Evolutionary conservation across 2,888 invertebrate species (phyloP).

Genomic region (Globia sparganii): DNA sequence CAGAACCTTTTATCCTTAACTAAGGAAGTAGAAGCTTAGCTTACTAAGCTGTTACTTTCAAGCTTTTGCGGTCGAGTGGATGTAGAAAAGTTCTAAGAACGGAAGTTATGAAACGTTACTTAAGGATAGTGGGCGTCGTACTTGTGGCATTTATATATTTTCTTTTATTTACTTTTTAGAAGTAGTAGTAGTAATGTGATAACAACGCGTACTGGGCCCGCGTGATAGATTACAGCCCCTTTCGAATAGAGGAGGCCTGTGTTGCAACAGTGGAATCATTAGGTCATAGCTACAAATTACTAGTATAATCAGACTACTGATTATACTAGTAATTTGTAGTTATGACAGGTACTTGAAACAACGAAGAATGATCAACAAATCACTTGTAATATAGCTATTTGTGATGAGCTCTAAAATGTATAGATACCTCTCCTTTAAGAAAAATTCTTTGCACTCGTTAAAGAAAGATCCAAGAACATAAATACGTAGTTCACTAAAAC

Average conservation of each 20-base stretch:
- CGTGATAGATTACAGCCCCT: not conserved
- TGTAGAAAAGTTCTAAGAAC: slow-evolving; percentile 44
- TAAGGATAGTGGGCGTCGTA: slow-evolving; percentile 12
- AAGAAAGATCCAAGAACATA: not conserved
- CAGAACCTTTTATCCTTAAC: slow-evolving; percentile 39
- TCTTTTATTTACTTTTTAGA: slow-evolving; percentile 12
- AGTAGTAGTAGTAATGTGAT: not conserved
- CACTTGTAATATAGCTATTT: not conserved
- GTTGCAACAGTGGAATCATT: not conserved
- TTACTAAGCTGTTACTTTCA: slow-evolving; percentile 45
- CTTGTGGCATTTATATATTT: slow-evolving; percentile 5
- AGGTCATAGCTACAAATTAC: too few relatives aligned
- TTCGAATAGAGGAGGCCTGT: not conserved
- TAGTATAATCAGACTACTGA: too few relatives aligned
- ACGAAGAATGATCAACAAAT: not conserved
- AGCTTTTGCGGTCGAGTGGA: slow-evolving; percentile 31
- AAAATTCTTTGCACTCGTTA: not conserved
- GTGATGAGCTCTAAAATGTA: not conserved
- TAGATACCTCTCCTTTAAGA: too few relatives aligned
- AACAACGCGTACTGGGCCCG: not conserved
- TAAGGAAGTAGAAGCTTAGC: slow-evolving; percentile 41
- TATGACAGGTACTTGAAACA: not conserved
- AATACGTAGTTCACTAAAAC: too few relatives aligned
- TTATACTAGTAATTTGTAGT: not conserved
- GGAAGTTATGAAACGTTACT: slow-evolving; percentile 37